Base-by-base conservation (phyloP, 1,140 invertebrate species). In the Hirudo medicinalis region DNA sequence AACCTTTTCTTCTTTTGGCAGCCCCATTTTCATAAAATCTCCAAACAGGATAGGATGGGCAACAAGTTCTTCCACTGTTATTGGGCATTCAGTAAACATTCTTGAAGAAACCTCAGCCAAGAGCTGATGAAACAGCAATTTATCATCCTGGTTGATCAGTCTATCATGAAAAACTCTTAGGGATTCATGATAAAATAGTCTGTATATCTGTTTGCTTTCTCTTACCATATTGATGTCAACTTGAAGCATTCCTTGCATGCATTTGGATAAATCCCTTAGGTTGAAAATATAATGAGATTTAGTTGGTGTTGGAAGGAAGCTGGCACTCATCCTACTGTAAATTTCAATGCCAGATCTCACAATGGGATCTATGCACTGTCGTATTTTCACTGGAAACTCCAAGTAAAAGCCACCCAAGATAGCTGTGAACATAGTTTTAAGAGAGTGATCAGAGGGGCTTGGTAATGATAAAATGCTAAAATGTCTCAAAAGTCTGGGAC, bases 361-460 rank as follows among this genome's bases (percentile, higher is more conserved):
- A 15, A 84, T 80, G 17, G 77, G 40, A 67, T 83, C 82, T n/a
- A 76, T 76, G 69, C 76, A 77, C 57, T 80, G 79, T 49, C 81
- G 78, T 0, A 92, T 87, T 6, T 74, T 73, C 17, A 76, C 75
- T 27, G 79, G 79, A 76, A 83, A 84, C 63, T 82, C 81, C 72
- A 76, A 76, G 68, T 92, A 83, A 78, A 92, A 92, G 0, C 89
- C 90, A 75, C 81, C 82, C 55, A 90, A 78, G 68, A 91, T 90
- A 13, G 88, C 84, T 73, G 76, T 79, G 71, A 83, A 84, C 77
- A 84, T 83, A 69, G 81, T 80, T 72, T 81, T 82, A 0, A 84
- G 75, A 68, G 76, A 81, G 74, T 81, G 79, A 70, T 84, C 83
- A 15, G 76, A 79, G 0, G 83, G 82, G 15, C 80, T 75, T n/a